Evolutionary conservation across 1,140 invertebrate genomes (phyloP).

Genomic region (Ridgeia piscesae): DNA sequence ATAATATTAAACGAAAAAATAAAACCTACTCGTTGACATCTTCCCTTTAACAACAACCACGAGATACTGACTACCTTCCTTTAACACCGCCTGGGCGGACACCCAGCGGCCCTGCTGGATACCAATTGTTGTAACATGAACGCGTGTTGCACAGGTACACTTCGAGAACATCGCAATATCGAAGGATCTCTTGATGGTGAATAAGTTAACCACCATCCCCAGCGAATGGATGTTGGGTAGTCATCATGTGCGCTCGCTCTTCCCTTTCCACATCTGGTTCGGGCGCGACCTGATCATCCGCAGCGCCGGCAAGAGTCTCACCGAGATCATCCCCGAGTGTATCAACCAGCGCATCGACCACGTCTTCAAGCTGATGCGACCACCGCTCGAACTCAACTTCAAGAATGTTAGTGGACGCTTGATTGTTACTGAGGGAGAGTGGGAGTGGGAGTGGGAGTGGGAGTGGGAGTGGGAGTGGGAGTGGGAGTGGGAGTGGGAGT

Average conservation of each 20-base stretch:
- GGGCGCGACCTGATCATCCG: slow-evolving; percentile 88
- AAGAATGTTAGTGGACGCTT: slow-evolving; percentile 62
- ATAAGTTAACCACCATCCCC: background rate
- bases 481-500: too few relatives aligned
- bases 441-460: too few relatives aligned
- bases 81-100: too few relatives aligned
- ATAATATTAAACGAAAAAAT: too few relatives aligned
- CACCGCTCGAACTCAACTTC: slow-evolving; percentile 74
- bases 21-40: too few relatives aligned
- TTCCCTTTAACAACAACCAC: too few relatives aligned
- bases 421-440: background rate
- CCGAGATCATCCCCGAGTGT: slow-evolving; percentile 75
- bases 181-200: background rate
- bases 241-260: slow-evolving; percentile 88
- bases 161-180: background rate
- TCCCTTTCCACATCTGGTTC: slow-evolving; percentile 96
- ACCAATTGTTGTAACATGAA: too few relatives aligned
- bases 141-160: background rate
- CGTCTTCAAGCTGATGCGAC: slow-evolving; percentile 71
- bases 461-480: too few relatives aligned
- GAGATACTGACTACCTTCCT: too few relatives aligned
- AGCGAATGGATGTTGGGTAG: slow-evolving; percentile 60
- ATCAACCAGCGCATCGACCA: slow-evolving; percentile 67
- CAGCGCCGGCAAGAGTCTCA: slow-evolving; percentile 82
- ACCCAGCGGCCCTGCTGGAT: too few relatives aligned